Base-by-base conservation (phyloP, 2,113 vertebrate species). In the Cyrtonyx montezumae region DNA sequence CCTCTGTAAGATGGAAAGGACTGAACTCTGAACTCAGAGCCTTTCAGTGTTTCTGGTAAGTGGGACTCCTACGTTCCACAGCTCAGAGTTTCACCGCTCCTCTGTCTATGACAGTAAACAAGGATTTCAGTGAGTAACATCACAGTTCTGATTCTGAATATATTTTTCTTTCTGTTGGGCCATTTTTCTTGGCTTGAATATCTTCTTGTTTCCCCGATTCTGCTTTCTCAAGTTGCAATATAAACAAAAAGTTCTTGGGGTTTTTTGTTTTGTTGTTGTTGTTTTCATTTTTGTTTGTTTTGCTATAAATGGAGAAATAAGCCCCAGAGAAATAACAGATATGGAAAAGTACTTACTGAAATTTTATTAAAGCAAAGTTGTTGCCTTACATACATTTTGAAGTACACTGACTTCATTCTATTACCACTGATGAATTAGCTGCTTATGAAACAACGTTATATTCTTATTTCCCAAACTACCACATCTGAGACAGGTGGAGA, bases 71-170 rank as follows among this genome's bases (percentile, higher is more conserved):
- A 79, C n/a, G 8, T 73, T 56, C 37, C 20, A 19, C 21, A 80
- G 40, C 10, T 4, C 26, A 53, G 40, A 61, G 8, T 48, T 53
- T 26, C 18, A 58, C 5, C 28, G 83, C 2, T 2, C 7, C 28
- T 40, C 34, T 78, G 6, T 23, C 42, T 19, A 4, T 3, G 22
- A 70, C 0, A 3, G 45, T 0, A 0, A 76, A 0, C 10, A 22
- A 87, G 37, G 13, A 74, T 11, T 26, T 73, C 4, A 13, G 11
- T 30, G 55, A 93, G 51, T 4, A 53, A 5, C 18, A 36, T 9
- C 12, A 45, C 40, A 61, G 34, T 10, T 55, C 28, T 61, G 34
- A 36, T 61, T 61, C 58, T 36, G n/a, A 9, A 61, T 13, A 25
- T 13, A 36, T 23, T 11, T 36, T 37, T 15, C 37, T 34, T 37